phyloP scores from a whole-genome alignment of 2,113 vertebrate species.

The Carassius gibelio region DNA sequence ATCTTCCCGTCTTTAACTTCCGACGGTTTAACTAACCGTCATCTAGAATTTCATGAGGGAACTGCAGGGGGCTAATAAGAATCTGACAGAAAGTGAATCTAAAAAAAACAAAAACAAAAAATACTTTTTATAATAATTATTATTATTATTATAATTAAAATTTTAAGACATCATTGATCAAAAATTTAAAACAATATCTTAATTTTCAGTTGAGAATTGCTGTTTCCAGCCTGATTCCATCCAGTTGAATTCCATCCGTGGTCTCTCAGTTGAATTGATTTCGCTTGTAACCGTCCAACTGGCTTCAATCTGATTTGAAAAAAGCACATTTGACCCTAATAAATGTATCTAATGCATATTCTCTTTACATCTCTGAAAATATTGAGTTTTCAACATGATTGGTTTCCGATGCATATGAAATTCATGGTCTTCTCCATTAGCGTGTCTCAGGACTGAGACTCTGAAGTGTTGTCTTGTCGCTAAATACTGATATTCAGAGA shows the following conservation, averaged over 20 bases:
- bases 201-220: neutral
- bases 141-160: too few relatives aligned
- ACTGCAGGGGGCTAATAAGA: neutral
- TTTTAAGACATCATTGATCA: too few relatives aligned
- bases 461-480: neutral
- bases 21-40: too few relatives aligned
- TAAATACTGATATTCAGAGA: neutral
- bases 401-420: neutral
- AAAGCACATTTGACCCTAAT: constrained; percentile 3
- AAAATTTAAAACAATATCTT: too few relatives aligned
- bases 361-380: neutral
- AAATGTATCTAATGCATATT: constrained; percentile 1
- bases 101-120: too few relatives aligned
- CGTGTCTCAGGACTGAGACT: neutral
- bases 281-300: constrained; percentile 28
- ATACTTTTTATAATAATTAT: too few relatives aligned
- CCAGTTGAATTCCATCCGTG: too few relatives aligned
- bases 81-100: too few relatives aligned
- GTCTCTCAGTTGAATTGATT: constrained; percentile 45
- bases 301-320: neutral
- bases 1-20: neutral
- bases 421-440: neutral
- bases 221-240: neutral
- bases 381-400: neutral
- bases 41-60: neutral